Conservation (phyloP, 2,888 invertebrate genomes). For the Eristalis intricaria region DNA sequence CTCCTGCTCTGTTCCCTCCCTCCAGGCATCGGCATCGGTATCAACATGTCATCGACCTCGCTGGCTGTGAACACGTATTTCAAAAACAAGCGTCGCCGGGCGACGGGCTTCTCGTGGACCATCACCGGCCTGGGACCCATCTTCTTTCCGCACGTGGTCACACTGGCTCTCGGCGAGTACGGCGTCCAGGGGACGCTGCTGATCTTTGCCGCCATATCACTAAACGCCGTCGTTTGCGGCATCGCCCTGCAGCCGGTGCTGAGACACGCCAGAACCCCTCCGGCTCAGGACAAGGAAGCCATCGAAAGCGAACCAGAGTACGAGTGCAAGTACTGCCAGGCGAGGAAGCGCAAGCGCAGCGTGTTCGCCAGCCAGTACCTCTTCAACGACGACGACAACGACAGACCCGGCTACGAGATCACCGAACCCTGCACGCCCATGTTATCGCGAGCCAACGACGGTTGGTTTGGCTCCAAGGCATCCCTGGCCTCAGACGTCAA, state of each 20-base stretch:
- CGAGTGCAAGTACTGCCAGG: conserved; percentile 78
- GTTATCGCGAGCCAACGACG: conserved; percentile 82
- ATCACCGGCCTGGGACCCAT: conserved; percentile 88
- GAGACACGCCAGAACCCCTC: conserved; percentile 85
- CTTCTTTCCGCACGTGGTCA: conserved; percentile 87
- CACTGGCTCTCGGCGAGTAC: conserved; percentile 83
- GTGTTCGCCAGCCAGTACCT: conserved; percentile 79
- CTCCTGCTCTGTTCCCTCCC: not conserved
- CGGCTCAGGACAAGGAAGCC: conserved; percentile 49
- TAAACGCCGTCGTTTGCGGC: conserved; percentile 86
- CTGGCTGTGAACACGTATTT: conserved; percentile 89
- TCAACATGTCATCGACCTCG: conserved; percentile 86
- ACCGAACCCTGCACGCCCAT: conserved; percentile 86
- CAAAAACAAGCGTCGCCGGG: conserved; percentile 85
- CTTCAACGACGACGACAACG: conserved; percentile 84
- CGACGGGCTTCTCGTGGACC: conserved; percentile 88
- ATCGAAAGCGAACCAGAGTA: conserved; percentile 74
- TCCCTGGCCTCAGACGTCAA: conserved; percentile 76
- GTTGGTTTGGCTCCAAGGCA: conserved; percentile 79
- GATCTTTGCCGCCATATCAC: conserved; percentile 85
- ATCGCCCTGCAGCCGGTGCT: conserved; percentile 88
- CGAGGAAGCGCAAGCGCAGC: conserved; percentile 76
- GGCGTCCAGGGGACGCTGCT: conserved; percentile 87
- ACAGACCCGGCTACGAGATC: conserved; percentile 86
- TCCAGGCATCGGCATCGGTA: conserved; percentile 83